Base-by-base conservation (phyloP, 1,140 invertebrate genomes). In the Listronotus bonariensis region DNA sequence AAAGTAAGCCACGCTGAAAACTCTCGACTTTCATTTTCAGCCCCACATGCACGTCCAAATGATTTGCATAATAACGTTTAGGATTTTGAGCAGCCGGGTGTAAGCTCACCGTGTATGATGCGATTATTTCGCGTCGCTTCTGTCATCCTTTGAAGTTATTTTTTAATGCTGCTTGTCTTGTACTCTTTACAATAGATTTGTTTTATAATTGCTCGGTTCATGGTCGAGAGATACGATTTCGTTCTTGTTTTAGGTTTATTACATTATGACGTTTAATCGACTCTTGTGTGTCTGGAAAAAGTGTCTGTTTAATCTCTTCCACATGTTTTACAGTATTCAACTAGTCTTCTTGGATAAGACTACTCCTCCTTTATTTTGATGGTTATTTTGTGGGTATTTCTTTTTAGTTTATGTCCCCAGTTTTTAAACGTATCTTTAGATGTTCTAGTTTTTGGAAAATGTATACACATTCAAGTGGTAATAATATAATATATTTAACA, bases 31-130 rank as follows among this genome's bases (percentile, higher is more conserved):
- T 18, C 15, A 17, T 17, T 20, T 20, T 20, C 43, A 18, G 15
- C 43, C 20, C 15, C 43, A 46, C 43, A 20, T 46, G 15, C 43
- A 43, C 54, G 11, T 41, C 36, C 18, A n/a, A 31, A 45, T 34
- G 17, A 66, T 66, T 66, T 66, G 57, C 64, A 66, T 66, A 66
- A 66, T 66, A 49, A 66, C 57, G 26, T 55, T 43, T 65, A 52
- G 60, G 56, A 48, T 40, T 61, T 61, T 38, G 46, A 41, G 18
- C 51, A 61, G 49, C 14, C 54, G 41, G 54, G 18, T 65, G 34
- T 58, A 55, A 58, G 54, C 62, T 56, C 26, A 55, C 43, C 32
- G 26, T 45, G 51, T 32, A 9, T 67, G 64, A 67, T 67, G 34
- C 58, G 64, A 67, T 67, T 61, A 67, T 32, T 15, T 9, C 49